Base-by-base conservation (phyloP, 2,888 invertebrate species). In the Formica aserva region DNA sequence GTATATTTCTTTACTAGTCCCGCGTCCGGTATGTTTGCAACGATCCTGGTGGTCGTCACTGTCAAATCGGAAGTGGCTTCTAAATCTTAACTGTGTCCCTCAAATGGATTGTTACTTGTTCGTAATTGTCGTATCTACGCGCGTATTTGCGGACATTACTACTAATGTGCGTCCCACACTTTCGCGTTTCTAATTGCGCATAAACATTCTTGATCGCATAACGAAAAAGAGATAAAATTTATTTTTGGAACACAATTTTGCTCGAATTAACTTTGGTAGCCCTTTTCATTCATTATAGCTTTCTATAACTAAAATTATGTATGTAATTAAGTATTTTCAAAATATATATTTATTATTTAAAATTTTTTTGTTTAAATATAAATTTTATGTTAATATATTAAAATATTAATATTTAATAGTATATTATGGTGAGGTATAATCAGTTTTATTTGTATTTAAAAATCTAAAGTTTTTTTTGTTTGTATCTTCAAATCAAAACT, bases 11-110 rank as follows among this genome's bases (percentile, higher is more conserved):
- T 83, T 66, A 38, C 29, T 62, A 41, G 32, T 22, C 48, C 35
- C 26, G 22, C 69, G 41, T 52, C 71, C 32, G 41, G 41, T 32
- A 41, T 57, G 57, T 6, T 15, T 41, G 67, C 60, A 45, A 72
- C 81, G 62, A 41, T 48, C 35, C 41, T 52, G 78, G 77, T 83
- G 86, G 80, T 76, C 88, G 85, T 88, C 86, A 85, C 83, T 85
- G 88, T 85, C 86, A 74, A 63, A 83, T 81, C 80, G 81, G 72
- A 84, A 88, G 85, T 87, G 83, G 67, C 87, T 86, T 87, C 85
- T 87, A 88, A 88, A 88, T 88, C 88, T 87, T 81, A 72, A 71
- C 69, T 81, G 76, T 52, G 76, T 45, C 26, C 60, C 45, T 80
- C 72, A 32, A 72, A 60, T 80, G 69, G 84, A 77, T 88, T 85